Base-by-base conservation (phyloP, 2,797 vertebrate genomes). In the Sebastes jordani region DNA sequence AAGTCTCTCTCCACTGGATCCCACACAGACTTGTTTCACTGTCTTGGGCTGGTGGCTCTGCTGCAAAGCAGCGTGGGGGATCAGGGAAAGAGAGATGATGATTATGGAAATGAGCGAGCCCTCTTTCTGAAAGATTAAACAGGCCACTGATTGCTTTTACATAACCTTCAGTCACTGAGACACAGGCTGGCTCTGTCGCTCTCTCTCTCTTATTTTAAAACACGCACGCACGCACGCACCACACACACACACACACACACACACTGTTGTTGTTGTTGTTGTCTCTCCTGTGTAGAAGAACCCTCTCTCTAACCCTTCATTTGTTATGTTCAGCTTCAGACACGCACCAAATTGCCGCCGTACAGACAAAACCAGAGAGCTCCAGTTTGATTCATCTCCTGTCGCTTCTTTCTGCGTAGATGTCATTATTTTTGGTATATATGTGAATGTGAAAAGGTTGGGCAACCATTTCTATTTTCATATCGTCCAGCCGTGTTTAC, bases 81-180 rank as follows among this genome's bases (percentile, higher is more conserved):
- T 90, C 76, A 76, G 82, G 85, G 82, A 75, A 83, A 66, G 86
- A 80, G 84, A 85, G 91, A 90, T 85, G 89, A 76, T 88, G 86
- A 94, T 95, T 94, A 94, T 95, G 93, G 89, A 94, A 94, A 95
- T 95, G 91, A 93, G 88, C 71, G 62, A 71, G 79, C 83, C 86
- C 84, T 90, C 87, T 90, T 83, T 91, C 85, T 91, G 80, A 85
- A 88, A 92, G 91, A 94, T 95, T 95, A 93, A 94, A 94, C 88
- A 93, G 84, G 83, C 90, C 88, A 86, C 91, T 95, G 93, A 95
- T 95, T 95, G 91, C 94, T 95, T 94, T 94, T 91, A 90, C 91
- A 91, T 88, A 94, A 93, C 89, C 89, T 86, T 88, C 82, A 83
- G 80, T 88, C 80, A 56, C 61, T 78, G 64, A 81, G 78, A 79